Percentiles rank a stretch among this genome's conserved stretches.
phyloP scores from a whole-genome alignment of 92 coral and sea anemone genomes.

The Zoanthus sociatus region DNA sequence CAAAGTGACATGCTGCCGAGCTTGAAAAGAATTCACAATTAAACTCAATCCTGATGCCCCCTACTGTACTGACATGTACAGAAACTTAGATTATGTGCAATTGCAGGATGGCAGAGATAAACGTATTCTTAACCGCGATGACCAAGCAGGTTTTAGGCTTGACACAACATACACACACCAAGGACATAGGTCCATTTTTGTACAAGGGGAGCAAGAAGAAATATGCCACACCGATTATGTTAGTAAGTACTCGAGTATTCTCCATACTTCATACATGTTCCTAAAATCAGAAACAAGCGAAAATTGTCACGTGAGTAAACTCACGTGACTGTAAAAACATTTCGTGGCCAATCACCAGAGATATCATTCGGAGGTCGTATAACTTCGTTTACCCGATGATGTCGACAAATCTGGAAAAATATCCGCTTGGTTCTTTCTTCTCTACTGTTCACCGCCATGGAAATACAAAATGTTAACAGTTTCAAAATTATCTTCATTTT shows the following conservation, averaged over 20 bases:
- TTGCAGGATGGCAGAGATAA: slow-evolving; percentile 33
- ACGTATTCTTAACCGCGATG: slow-evolving; percentile 38
- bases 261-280: slow-evolving; percentile 66
- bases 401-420: no score
- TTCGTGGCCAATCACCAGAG: no score
- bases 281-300: slow-evolving; percentile 51
- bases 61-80: slow-evolving; percentile 55
- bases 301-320: no score
- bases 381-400: no score
- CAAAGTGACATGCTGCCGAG: slow-evolving; percentile 46
- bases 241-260: slow-evolving; percentile 41
- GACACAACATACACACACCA: slow-evolving; percentile 57
- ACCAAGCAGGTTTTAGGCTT: slow-evolving; percentile 51
- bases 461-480: no score
- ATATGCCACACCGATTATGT: slow-evolving; percentile 58
- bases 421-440: no score
- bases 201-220: background rate
- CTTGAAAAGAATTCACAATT: slow-evolving; percentile 51
- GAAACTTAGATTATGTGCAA: slow-evolving; percentile 35
- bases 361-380: no score
- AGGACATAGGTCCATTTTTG: slow-evolving; percentile 40
- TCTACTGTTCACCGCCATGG: no score
- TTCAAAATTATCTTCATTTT: no score
- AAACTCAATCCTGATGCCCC: slow-evolving; percentile 48
- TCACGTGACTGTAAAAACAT: no score